A percentile compares a stretch with the other conserved stretches of the same genome.
Evolutionary conservation across 2,888 invertebrate species (phyloP).

Genomic region (Sympetrum striolatum): DNA sequence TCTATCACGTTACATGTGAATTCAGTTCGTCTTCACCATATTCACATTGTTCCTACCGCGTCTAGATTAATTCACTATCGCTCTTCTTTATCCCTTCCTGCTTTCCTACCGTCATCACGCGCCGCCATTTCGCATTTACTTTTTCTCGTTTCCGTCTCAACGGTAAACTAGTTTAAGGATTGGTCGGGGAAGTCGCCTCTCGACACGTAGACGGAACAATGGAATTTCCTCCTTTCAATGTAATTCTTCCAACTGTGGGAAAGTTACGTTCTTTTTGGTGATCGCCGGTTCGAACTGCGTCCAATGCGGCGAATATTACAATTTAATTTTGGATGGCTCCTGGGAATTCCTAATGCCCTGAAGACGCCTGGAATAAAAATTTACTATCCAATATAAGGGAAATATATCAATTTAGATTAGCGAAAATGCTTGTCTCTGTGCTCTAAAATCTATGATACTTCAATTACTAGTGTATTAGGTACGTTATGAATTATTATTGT

Average conservation of each 20-base stretch:
- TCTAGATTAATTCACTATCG: no score
- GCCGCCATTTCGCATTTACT: not conserved
- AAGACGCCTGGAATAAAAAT: not conserved
- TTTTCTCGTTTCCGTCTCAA: not conserved
- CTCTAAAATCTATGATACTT: no score
- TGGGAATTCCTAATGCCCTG: not conserved
- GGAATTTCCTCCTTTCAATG: slow-evolving; percentile 21
- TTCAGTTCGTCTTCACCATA: no score
- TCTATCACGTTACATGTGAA: no score
- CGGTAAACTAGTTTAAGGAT: slow-evolving; percentile 18
- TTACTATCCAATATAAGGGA: not conserved
- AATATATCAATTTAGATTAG: no score
- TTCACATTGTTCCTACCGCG: no score
- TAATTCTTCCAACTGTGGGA: not conserved
- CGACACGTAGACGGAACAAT: not conserved
- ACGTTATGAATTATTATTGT: no score
- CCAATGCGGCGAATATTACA: not conserved
- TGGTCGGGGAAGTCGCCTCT: not conserved
- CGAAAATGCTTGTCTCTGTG: no score
- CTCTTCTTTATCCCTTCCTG: no score
- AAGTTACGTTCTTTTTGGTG: not conserved
- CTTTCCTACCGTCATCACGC: no score
- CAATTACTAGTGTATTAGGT: no score
- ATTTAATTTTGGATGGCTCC: not conserved
- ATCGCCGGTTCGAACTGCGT: not conserved